A percentile compares a stretch with the other conserved stretches of the same genome.
These are phyloP conservation scores for Griposia aprilina DNA, from an alignment of 2,888 invertebrate species.

Conservation along the genomic window DNA sequence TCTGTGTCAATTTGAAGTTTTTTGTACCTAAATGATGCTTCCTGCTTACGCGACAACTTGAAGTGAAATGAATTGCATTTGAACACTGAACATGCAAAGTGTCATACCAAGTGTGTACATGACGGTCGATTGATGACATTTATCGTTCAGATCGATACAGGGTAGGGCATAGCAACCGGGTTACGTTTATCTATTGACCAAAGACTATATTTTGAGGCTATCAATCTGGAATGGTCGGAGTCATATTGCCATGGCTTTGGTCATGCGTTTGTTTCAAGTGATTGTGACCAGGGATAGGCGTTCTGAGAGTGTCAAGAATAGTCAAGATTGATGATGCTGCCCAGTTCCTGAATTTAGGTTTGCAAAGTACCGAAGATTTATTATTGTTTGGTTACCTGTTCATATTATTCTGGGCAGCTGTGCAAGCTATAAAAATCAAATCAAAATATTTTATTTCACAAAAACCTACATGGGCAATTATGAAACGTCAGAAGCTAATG, in stretches of 20 bases:
- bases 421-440: no score
- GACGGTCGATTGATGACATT: not conserved
- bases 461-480: no score
- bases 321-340: constrained; percentile 4
- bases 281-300: constrained; percentile 6
- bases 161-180: no score
- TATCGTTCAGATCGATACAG: not conserved
- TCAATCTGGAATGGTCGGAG: not conserved
- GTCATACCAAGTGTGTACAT: not conserved
- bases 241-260: not conserved
- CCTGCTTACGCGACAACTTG: not conserved
- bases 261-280: not conserved
- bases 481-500: no score
- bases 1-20: constrained; percentile 23
- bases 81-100: no score
- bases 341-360: not conserved
- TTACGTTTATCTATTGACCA: not conserved
- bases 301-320: not conserved
- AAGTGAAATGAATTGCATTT: not conserved
- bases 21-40: not conserved
- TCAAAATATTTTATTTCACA: no score
- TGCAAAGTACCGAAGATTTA: not conserved
- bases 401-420: not conserved
- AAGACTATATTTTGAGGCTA: not conserved
- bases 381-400: not conserved